Percentiles rank a stretch among this genome's conserved stretches.
phyloP scores from a whole-genome alignment of 1,140 invertebrate genomes.

The Chrysomallon squamiferum region DNA sequence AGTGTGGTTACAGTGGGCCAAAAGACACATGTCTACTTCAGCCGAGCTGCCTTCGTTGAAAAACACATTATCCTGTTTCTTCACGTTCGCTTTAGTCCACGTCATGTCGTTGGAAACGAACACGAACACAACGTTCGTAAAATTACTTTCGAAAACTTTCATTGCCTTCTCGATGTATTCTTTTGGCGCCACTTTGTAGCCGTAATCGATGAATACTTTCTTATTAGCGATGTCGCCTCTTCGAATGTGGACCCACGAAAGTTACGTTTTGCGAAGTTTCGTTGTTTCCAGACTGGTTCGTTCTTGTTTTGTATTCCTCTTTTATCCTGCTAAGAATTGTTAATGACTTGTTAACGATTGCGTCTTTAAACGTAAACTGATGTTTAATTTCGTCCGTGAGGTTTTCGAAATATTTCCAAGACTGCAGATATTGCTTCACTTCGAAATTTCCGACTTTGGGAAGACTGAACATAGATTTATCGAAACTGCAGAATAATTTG shows the following conservation, averaged over 20 bases:
- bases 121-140: conserved; percentile 23
- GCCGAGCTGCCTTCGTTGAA: conserved; percentile 12
- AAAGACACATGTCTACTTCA: conserved; percentile 38
- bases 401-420: conserved; percentile 23
- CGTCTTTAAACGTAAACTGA: neutral
- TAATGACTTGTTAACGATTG: no score
- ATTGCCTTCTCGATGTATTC: conserved; percentile 22
- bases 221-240: conserved; percentile 1
- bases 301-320: neutral
- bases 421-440: conserved; percentile 20
- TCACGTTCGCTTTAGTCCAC: conserved; percentile 21
- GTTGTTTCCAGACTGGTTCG: neutral
- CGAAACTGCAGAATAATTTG: neutral
- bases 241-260: conserved; percentile 23
- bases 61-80: conserved; percentile 7
- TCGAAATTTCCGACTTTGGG: neutral
- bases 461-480: conserved; percentile 1
- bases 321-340: neutral
- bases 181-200: conserved; percentile 7
- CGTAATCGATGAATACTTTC: neutral
- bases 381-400: conserved; percentile 3
- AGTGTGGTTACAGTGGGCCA: conserved; percentile 48
- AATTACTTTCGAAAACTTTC: conserved; percentile 8
- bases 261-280: conserved; percentile 2
- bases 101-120: conserved; percentile 31